Evolutionary conservation across 2,113 vertebrate genomes (phyloP).

Genomic region (Microcebus jonahi): DNA sequence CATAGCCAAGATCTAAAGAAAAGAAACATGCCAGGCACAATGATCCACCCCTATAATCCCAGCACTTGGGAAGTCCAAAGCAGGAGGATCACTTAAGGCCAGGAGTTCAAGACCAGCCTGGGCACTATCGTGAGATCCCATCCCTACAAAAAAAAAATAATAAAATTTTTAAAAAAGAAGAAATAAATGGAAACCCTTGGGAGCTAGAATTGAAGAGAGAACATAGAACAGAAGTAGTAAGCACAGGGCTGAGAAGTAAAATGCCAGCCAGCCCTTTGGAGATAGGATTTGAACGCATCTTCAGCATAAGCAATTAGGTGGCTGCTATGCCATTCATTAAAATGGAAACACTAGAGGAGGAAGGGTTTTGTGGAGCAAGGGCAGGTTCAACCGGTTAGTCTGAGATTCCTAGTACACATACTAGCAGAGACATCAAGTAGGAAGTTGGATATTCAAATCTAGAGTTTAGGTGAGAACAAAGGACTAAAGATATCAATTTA

Average conservation of each 20-base stretch:
- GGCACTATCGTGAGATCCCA: too few species aligned
- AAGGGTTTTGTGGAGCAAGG: neutral
- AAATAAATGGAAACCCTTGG: neutral
- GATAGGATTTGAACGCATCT: neutral
- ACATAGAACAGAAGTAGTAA: neutral
- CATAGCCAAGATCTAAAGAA: neutral
- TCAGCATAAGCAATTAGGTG: neutral
- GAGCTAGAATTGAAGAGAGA: neutral
- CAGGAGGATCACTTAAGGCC: too few species aligned
- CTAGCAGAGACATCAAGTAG: neutral
- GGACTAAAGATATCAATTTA: neutral
- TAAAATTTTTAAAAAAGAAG: neutral
- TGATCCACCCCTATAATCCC: too few species aligned
- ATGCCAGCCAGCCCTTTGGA: neutral
- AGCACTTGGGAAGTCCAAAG: too few species aligned
- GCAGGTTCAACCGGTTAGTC: neutral
- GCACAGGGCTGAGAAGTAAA: neutral
- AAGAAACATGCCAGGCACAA: too few species aligned
- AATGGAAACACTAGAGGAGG: neutral
- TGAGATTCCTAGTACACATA: neutral
- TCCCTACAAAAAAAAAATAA: too few species aligned
- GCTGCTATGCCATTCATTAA: neutral
- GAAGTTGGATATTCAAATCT: neutral
- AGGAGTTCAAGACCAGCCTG: too few species aligned
- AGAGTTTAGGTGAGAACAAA: neutral